Conservation (phyloP, 2,888 invertebrate genomes). For the Bibio marci region DNA sequence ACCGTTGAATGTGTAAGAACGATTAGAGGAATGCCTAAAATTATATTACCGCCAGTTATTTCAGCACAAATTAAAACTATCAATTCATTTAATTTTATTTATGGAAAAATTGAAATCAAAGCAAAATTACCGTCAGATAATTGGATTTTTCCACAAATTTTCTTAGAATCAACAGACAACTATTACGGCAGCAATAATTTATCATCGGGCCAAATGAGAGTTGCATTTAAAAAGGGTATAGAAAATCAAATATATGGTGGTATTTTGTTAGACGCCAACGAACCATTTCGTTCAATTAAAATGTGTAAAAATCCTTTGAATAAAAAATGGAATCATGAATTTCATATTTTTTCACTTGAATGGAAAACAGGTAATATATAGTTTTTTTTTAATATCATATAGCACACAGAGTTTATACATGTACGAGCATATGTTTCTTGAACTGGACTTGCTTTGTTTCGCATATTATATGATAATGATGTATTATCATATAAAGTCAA, state of each 20-base stretch:
- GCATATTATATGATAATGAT: too few species aligned
- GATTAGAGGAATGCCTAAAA: too few species aligned
- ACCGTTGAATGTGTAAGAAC: background rate
- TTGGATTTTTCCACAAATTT: slow-evolving; percentile 59
- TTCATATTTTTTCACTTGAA: slow-evolving; percentile 47
- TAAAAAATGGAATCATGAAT: slow-evolving; percentile 30
- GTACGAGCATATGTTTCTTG: too few species aligned
- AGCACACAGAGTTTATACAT: too few species aligned
- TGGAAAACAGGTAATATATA: slow-evolving; percentile 32
- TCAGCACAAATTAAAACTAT: slow-evolving; percentile 46
- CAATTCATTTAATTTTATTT: slow-evolving; percentile 43
- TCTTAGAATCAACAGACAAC: slow-evolving; percentile 41
- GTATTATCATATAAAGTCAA: too few species aligned
- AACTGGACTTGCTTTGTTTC: too few species aligned
- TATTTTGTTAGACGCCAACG: slow-evolving; percentile 16
- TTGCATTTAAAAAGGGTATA: slow-evolving; percentile 51
- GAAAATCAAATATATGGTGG: slow-evolving; percentile 18
- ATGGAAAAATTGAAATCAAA: slow-evolving; percentile 47
- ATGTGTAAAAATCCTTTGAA: slow-evolving; percentile 13
- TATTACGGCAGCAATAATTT: slow-evolving; percentile 36
- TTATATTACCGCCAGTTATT: slow-evolving; percentile 47
- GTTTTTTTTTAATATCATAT: too few species aligned
- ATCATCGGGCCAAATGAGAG: slow-evolving; percentile 52
- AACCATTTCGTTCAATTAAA: slow-evolving; percentile 17
- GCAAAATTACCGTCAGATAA: slow-evolving; percentile 58